Conservation (phyloP, 2,888 invertebrate genomes). For the Poecilobothrus nobilitatus region DNA sequence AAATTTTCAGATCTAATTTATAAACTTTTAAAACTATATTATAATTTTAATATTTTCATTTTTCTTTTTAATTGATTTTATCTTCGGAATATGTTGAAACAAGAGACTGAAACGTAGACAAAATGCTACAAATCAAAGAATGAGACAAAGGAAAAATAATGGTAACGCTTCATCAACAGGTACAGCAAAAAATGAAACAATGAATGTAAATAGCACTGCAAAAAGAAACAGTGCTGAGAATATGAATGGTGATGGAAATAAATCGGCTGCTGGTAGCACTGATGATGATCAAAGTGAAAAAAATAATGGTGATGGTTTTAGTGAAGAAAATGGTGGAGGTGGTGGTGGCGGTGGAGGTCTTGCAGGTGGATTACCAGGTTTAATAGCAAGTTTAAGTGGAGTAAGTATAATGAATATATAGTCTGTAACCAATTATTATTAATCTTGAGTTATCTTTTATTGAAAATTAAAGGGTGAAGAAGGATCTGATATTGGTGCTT, state of each 20-base stretch:
- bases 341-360: slow-evolving; percentile 27
- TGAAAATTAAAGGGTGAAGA: slow-evolving; percentile 36
- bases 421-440: background rate
- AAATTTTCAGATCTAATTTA: too few relatives aligned
- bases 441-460: background rate
- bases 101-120: slow-evolving; percentile 8
- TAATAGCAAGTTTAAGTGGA: slow-evolving; percentile 41
- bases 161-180: background rate
- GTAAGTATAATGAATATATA: slow-evolving; percentile 32
- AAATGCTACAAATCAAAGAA: slow-evolving; percentile 10
- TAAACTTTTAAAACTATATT: too few relatives aligned
- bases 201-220: background rate
- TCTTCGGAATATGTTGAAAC: slow-evolving; percentile 18
- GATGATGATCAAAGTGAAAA: slow-evolving; percentile 28
- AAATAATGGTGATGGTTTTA: background rate
- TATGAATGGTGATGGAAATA: slow-evolving; percentile 21
- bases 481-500: slow-evolving; percentile 42
- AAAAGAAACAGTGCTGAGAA: slow-evolving; percentile 22
- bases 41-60: too few relatives aligned
- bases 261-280: slow-evolving; percentile 19
- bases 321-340: slow-evolving; percentile 17
- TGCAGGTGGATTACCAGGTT: slow-evolving; percentile 36
- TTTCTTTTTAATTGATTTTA: slow-evolving; percentile 15
- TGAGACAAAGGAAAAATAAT: background rate
- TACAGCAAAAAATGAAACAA: too few relatives aligned